Evolutionary conservation across 37 sponge, comb jelly and placozoan species (phyloP), one percentile per base, ranked within the genome.

Genomic region (Chondrosia reniformis): DNA sequence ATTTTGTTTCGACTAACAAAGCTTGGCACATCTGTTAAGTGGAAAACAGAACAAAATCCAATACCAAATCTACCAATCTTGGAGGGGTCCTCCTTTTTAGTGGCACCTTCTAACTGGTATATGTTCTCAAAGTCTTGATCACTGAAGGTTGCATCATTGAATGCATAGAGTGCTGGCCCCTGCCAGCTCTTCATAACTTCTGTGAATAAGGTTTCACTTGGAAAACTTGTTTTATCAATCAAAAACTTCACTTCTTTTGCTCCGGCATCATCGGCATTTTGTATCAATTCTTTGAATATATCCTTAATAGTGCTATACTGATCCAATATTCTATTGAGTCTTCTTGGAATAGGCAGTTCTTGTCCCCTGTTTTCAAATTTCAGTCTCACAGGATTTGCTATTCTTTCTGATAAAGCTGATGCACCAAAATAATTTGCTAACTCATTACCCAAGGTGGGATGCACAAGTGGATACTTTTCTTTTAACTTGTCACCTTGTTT

Each of bases 261-360:
- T 55, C 52, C 63, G 24, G 94, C 94, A 86, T 93, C 94, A 80
- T 93, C 94, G 63, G 94, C 94, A 89, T 93, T 93, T 67, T 93
- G 94, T 31, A 89, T 81, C 3, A 93, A 55, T 58, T 93, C 94
- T 42, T 93, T 93, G 59, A 93, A 85, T 36, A 93, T 79, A 66
- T 85, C 89, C 46, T 67, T 79, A 55, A 81, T 65, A 30, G 43
- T 64, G 21, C 55, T 74, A 63, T 93, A 93, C 0, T 83, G 89
- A 56, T 74, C 34, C 40, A 93, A 62, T 28, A 89, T 86, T 0
- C 77, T 57, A 1, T 33, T 67, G 13, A 93, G 77, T 21, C 94
- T 57, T 7, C 74, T 40, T 54, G 94, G 86, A 22, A 93, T 43
- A 19, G 80, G 62, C 30, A 88, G 64, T 82, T 74, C 56, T 49